These are phyloP conservation scores for Pogoniulus pusillus DNA, from an alignment of 2,797 vertebrate genomes.

Conservation along the genomic window DNA sequence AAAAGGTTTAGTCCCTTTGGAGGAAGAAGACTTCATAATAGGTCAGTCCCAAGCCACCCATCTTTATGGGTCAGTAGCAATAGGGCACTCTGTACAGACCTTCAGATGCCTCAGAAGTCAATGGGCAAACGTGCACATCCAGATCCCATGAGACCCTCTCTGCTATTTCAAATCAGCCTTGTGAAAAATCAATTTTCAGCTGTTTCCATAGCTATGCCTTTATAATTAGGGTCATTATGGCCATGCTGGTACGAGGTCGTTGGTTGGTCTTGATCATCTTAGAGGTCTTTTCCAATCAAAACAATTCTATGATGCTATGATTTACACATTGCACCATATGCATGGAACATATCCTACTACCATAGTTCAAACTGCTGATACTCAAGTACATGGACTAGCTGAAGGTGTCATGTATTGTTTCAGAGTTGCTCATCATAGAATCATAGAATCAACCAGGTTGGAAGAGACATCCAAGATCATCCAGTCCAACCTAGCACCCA, in stretches of 20 bases:
- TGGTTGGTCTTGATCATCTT: too few relatives aligned
- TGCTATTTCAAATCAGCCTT: not conserved
- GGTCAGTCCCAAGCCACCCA: not conserved
- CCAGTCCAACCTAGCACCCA: too few relatives aligned
- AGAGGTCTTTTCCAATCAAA: too few relatives aligned
- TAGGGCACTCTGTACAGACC: not conserved
- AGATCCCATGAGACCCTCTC: not conserved
- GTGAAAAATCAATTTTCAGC: conserved; percentile 21
- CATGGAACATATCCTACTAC: not conserved
- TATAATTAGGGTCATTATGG: not conserved
- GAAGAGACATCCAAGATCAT: too few relatives aligned
- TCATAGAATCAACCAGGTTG: too few relatives aligned
- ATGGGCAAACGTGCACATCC: not conserved
- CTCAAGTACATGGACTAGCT: not conserved
- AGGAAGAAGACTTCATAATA: not conserved
- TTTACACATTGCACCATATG: not conserved
- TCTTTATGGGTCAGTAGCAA: not conserved
- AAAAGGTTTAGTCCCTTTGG: not conserved
- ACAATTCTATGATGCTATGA: too few relatives aligned
- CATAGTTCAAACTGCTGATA: not conserved
- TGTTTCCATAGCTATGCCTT: conserved; percentile 1
- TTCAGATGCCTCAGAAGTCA: accelerated
- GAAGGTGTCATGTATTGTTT: not conserved
- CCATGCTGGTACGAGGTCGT: too few relatives aligned
- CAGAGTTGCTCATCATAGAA: not conserved